Evolutionary conservation across 2,797 vertebrate genomes (phyloP).

Genomic region (Coregonus suidteri): DNA sequence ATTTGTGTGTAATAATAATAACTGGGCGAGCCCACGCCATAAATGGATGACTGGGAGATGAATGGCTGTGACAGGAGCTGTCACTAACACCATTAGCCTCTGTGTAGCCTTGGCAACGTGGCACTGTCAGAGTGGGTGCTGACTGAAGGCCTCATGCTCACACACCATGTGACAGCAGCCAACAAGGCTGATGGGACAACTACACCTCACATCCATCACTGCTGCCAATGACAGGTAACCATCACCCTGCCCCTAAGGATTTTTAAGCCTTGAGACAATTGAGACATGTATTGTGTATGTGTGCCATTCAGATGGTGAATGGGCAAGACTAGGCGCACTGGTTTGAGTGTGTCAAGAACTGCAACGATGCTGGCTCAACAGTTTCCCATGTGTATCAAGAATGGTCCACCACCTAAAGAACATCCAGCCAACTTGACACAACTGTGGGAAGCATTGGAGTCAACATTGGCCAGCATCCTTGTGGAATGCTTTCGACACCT

Average conservation of each 20-base stretch:
- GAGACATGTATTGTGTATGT: too few species aligned
- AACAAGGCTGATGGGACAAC: conserved; percentile 5
- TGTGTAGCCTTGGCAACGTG: neutral
- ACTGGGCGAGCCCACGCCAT: neutral
- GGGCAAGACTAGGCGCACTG: too few species aligned
- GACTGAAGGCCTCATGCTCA: conserved; percentile 6
- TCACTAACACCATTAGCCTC: neutral
- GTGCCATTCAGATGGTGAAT: too few species aligned
- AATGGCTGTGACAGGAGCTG: neutral
- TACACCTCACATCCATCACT: conserved; percentile 36
- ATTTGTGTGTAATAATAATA: neutral
- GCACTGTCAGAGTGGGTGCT: conserved; percentile 14
- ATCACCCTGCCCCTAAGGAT: neutral
- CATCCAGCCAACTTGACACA: too few species aligned
- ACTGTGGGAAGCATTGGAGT: too few species aligned
- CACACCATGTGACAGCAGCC: conserved; percentile 19
- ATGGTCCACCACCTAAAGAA: too few species aligned
- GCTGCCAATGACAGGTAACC: conserved; percentile 19
- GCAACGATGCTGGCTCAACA: too few species aligned
- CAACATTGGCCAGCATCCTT: too few species aligned
- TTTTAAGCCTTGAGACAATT: too few species aligned
- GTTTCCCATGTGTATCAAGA: too few species aligned
- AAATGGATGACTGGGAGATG: neutral
- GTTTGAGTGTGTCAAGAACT: too few species aligned
- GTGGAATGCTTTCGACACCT: too few species aligned